Base-by-base conservation (phyloP, 2,888 invertebrate species). In the Epirrhoe tristata region DNA sequence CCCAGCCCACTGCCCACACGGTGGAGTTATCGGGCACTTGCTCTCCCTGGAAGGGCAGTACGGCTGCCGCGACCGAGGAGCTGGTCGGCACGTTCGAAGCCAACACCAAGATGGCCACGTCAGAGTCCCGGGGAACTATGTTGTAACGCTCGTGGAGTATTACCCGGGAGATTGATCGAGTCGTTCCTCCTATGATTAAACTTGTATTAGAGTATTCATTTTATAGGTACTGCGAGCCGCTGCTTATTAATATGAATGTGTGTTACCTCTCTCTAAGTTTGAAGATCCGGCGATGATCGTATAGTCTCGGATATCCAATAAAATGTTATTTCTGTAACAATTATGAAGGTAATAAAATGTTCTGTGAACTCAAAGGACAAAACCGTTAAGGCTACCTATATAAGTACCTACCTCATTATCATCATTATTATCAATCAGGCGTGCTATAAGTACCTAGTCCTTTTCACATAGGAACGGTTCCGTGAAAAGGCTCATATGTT, bases 1-100 rank as follows among this genome's bases (percentile, higher is more conserved):
- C 92, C 92, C 92, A 92, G 0, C 92, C 92, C 1, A 88, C 77
- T 36, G 79, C 75, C 0, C 71, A 72, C 3, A 91, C 86, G 0
- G 67, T 43, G 0, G 78, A 69, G 69, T 87, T 81, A 58, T 86
- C 81, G 0, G 82, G 76, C 6, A 91, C 69, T 8, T 52, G 59
- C 0, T 69, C 68, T 0, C 75, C 79, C 36, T 76, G 81, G 5
- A n/a, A 6, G 1, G 88, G 85, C 5, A 91, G 73, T 32, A 1
- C 0, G 1, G 82, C 85, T 0, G 69, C 3, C 5, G 43, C 70
- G 0, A 86, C 74, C 0, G 62, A 43, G 36, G 14, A 6, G 64
- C 78, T 61, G 14, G 81, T 63, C 1, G 70, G 67, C 16, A 85
- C 79, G 0, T 68, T 6, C 0, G 81, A 69, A 0, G 78, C 16